Evolutionary conservation across 1,140 invertebrate species (phyloP), one percentile per base, ranked within the genome.

Genomic region (Bilobella aurantiaca): DNA sequence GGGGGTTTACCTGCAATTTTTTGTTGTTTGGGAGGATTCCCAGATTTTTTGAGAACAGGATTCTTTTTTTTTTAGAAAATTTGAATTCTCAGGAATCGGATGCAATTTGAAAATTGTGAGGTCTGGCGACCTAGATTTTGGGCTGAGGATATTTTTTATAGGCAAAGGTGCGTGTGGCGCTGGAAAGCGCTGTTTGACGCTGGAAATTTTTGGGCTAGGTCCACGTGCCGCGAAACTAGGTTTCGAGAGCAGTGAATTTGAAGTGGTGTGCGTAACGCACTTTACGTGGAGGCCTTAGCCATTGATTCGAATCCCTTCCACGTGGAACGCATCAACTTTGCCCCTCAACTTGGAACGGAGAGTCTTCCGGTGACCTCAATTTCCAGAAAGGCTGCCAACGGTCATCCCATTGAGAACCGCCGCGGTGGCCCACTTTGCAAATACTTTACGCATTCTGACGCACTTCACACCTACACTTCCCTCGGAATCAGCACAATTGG

Each of bases 251-350:
- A 27, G 25, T 46, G 12, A n/a, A 46, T 46, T 12, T n/a, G n/a
- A 56, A 56, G 53, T 8, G 53, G 25, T 21, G 25, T 8, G 37
- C n/a, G n/a, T n/a, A n/a, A n/a, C n/a, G n/a, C n/a, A n/a, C n/a
- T n/a, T n/a, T n/a, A n/a, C n/a, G n/a, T 58, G 56, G 12, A 29
- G n/a, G n/a, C n/a, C 18, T 18, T 12, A 31, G 58, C n/a, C 25
- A 31, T 25, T 16, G 25, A n/a, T 34, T 18, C n/a, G 28, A n/a
- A n/a, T 31, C 31, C 32, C 28, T 34, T 60, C n/a, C 67, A 68
- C 67, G 67, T 68, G 67, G 63, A 68, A 37, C 18, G 32, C 46
- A 64, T 68, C 63, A 68, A 68, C 67, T 65, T 65, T 68, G 63
- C 67, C 67, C 67, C 42, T 53, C 49, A 53, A 53, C 49, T 53